A percentile compares a stretch with the other conserved stretches of the same genome.
Conservation (phyloP, 1,140 invertebrate genomes). For the Panagrolaimus sp. region DNA sequence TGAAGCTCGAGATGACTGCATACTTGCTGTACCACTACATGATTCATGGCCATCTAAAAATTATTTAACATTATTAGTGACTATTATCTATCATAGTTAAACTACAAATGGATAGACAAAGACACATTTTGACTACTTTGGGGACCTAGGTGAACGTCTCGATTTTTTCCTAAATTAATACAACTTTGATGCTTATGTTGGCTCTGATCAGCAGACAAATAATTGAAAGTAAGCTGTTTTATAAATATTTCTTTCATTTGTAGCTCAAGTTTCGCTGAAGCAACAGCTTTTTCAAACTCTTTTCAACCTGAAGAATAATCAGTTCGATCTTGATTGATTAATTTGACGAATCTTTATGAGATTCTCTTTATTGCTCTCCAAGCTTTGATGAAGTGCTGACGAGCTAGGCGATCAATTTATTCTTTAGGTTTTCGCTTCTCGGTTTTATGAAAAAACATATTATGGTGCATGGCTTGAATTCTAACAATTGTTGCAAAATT, state of each 20-base stretch:
- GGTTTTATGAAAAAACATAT: neutral
- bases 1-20: conserved; percentile 15
- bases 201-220: neutral
- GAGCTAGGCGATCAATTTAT: conserved; percentile 4
- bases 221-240: conserved; percentile 27
- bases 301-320: conserved; percentile 32
- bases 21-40: neutral
- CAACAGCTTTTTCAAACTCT: conserved; percentile 20
- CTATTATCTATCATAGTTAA: no score
- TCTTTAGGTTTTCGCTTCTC: neutral
- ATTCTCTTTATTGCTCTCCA: conserved; percentile 37
- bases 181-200: neutral
- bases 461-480: no score
- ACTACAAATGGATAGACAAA: no score
- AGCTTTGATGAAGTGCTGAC: conserved; percentile 11
- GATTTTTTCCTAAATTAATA: neutral
- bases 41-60: neutral
- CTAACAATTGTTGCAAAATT: no score
- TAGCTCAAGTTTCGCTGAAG: conserved; percentile 31
- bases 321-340: neutral
- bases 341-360: conserved; percentile 11
- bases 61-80: conserved; percentile 2
- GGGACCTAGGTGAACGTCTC: no score
- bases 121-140: no score
- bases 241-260: conserved; percentile 47